Evolutionary conservation across 2,797 vertebrate genomes (phyloP).

Genomic region (Lutjanus campechanus): DNA sequence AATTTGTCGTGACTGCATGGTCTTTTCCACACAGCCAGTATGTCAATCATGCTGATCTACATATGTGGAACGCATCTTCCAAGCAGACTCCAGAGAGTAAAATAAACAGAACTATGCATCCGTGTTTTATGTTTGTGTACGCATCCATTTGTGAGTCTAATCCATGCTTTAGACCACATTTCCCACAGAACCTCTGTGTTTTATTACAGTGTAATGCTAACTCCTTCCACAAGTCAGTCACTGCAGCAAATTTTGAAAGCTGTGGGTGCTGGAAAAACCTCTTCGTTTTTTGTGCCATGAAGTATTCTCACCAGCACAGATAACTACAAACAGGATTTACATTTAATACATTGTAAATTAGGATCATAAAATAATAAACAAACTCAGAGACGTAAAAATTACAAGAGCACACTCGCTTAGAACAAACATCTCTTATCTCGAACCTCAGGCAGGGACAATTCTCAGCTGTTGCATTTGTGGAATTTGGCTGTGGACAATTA

Average conservation of each 20-base stretch:
- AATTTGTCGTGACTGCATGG: no score
- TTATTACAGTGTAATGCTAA: slow-evolving; percentile 16
- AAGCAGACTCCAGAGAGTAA: no score
- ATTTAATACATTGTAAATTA: not conserved
- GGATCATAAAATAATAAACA: slow-evolving; percentile 12
- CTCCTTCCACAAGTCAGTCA: not conserved
- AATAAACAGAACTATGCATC: no score
- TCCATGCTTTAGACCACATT: not conserved
- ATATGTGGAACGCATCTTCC: no score
- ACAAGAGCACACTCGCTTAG: slow-evolving; percentile 3
- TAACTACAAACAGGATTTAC: not conserved
- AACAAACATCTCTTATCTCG: slow-evolving; percentile 26
- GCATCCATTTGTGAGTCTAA: no score
- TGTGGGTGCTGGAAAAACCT: not conserved
- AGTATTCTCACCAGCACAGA: not conserved
- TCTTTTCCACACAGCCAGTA: no score
- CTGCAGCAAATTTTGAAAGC: slow-evolving; percentile 12
- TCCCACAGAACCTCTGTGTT: slow-evolving; percentile 12
- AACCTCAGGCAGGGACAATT: slow-evolving; percentile 41
- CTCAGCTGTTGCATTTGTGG: slow-evolving; percentile 47
- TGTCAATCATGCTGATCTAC: no score
- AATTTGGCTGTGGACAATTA: slow-evolving; percentile 48
- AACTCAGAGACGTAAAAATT: not conserved
- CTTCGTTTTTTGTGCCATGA: slow-evolving; percentile 8
- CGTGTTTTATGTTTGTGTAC: no score